These are phyloP conservation scores for Oceanodroma tethys DNA, from an alignment of 2,113 vertebrate genomes.

Conservation along the genomic window DNA sequence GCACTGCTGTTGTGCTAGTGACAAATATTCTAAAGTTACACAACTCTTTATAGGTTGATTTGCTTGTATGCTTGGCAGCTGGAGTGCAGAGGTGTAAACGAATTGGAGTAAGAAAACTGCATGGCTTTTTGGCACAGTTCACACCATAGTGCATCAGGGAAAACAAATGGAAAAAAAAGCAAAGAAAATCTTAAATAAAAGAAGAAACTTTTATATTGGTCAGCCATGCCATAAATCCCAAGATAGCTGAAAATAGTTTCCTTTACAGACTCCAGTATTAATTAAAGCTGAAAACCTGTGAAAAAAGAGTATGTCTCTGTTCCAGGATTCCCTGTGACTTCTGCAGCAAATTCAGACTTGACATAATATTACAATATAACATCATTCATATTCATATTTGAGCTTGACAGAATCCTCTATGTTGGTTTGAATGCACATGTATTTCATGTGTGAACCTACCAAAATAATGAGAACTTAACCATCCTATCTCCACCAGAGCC, in stretches of 20 bases:
- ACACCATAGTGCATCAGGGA: not conserved
- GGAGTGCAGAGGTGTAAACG: not conserved
- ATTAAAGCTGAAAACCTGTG: not conserved
- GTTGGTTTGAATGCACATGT: not conserved
- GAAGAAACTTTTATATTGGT: not conserved
- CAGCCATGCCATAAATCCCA: not conserved
- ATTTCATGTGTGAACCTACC: not conserved
- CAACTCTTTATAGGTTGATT: not conserved
- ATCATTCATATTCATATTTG: not conserved
- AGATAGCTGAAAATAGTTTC: not conserved
- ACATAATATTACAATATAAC: not conserved
- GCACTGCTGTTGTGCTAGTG: not conserved
- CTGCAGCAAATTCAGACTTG: not conserved
- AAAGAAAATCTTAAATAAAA: not conserved
- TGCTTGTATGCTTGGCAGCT: not conserved
- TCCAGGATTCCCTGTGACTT: not conserved
- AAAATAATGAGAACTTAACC: not conserved
- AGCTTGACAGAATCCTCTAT: not conserved
- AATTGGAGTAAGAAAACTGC: not conserved
- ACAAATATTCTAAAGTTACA: not conserved
- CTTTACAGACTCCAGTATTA: not conserved
- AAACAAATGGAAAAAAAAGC: not conserved
- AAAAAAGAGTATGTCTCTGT: not conserved
- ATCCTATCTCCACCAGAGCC: not conserved
- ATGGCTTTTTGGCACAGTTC: not conserved